Base-by-base conservation (phyloP, 2,888 invertebrate species). In the Cephus spinipes region DNA sequence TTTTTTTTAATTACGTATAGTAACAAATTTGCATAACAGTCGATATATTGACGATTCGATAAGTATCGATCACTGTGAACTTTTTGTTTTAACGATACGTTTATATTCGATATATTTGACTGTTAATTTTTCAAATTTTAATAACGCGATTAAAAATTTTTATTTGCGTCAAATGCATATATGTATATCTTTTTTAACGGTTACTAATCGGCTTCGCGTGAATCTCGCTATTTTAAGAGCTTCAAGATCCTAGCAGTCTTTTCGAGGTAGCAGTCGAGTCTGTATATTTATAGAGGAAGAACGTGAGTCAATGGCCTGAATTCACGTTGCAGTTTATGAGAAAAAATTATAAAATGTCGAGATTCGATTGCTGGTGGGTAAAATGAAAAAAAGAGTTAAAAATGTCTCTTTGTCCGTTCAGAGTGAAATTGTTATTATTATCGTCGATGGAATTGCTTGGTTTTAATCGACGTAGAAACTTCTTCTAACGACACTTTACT, bases 231-330 rank as follows among this genome's bases (percentile, higher is more conserved):
- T 84, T 84, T 86, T 81, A 77, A 84, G 83, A 82, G 77, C 82
- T 82, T 73, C 75, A 71, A 73, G 81, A 81, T 82, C 68, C 83
- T 81, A 83, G 82, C 82, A 71, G 71, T 33, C 15, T 2, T 11
- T 71, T 71, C 33, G 71, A 6, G 71, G 31, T 31, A 83, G 81
- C 81, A 76, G 79, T 75, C 79, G 76, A 76, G 80, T 81, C 79
- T 81, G 84, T 84, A 83, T 86, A 83, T 86, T 86, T 83, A 84
- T 86, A 85, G 86, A 76, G 23, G 77, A 79, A 76, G 81, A 80
- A 81, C 77, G 73, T 76, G 69, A 85, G 85, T 85, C 83, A 85
- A 83, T 81, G 86, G 76, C 81, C 86, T 75, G 73, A 76, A 80
- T 34, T 33, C 34, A 3, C 68, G 34, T 36, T 69, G 68, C 71